phyloP scores from a whole-genome alignment of 2,113 vertebrate species.

The Actenoides lindsayi region DNA sequence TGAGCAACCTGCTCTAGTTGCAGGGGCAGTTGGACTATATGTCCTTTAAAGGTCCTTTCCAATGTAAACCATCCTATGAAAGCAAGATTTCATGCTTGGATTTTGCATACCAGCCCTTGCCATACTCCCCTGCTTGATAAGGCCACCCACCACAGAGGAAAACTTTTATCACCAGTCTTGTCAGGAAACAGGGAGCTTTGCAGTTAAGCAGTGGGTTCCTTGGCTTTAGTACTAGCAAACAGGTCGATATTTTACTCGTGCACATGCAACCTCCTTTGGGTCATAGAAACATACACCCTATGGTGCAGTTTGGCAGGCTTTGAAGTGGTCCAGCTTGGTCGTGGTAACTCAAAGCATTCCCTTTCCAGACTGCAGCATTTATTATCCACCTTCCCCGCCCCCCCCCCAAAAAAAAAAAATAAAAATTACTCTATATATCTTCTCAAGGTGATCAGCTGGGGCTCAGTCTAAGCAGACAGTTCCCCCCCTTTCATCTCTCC shows the following conservation, averaged over 20 bases:
- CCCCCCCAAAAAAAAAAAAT: not conserved
- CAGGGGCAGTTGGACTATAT: not conserved
- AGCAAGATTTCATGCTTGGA: not conserved
- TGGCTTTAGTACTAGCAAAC: not conserved
- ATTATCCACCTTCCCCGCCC: too few species aligned
- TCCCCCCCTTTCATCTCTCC: not conserved
- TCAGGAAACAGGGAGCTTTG: not conserved
- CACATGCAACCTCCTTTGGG: not conserved
- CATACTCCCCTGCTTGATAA: not conserved
- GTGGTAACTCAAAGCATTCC: not conserved
- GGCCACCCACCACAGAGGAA: not conserved
- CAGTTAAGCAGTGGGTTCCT: not conserved
- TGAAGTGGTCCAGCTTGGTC: not conserved
- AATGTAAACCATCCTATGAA: not conserved
- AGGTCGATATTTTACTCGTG: fast-evolving
- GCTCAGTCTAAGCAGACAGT: not conserved
- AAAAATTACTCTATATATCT: not conserved
- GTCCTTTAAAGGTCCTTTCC: not conserved
- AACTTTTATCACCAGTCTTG: not conserved
- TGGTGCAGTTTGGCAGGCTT: not conserved
- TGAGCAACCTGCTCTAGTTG: not conserved
- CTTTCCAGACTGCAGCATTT: not conserved
- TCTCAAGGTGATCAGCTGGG: not conserved
- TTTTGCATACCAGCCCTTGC: not conserved
- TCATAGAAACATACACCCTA: not conserved